phyloP scores from a whole-genome alignment of 2,797 vertebrate species.

The Scolopax rusticola region DNA sequence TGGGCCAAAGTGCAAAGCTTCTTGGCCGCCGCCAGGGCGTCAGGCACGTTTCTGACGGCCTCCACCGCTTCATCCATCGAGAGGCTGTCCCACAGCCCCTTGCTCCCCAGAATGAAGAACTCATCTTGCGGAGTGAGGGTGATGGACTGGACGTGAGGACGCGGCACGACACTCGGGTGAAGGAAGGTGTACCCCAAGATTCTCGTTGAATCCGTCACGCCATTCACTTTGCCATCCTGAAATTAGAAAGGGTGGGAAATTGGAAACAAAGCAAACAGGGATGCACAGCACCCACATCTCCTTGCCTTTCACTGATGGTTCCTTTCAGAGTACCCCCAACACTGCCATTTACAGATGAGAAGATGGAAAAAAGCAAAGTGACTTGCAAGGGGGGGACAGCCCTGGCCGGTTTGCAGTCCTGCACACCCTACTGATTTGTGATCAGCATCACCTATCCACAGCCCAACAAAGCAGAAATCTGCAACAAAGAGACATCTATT shows the following conservation, averaged over 20 bases:
- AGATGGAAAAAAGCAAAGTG: background rate
- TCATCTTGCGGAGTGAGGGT: slow-evolving; percentile 94
- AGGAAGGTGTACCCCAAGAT: slow-evolving; percentile 99
- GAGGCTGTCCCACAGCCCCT: slow-evolving; percentile 93
- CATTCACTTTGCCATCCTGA: slow-evolving; percentile 98
- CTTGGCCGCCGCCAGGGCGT: slow-evolving; percentile 92
- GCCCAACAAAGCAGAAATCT: background rate
- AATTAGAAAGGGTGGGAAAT: background rate
- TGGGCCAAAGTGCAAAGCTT: slow-evolving; percentile 97
- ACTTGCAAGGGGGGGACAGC: background rate
- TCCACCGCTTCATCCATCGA: slow-evolving; percentile 90
- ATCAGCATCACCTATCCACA: slow-evolving; percentile 27
- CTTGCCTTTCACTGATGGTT: background rate
- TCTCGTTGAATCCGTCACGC: slow-evolving; percentile 95
- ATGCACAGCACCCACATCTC: background rate
- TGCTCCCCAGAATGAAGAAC: slow-evolving; percentile 96
- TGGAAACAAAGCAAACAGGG: background rate
- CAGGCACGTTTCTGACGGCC: slow-evolving; percentile 91
- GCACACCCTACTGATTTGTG: background rate
- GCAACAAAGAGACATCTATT: slow-evolving; percentile 40
- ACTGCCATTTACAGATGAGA: background rate
- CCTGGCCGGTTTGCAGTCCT: background rate
- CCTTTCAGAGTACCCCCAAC: background rate
- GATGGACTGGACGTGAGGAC: slow-evolving; percentile 92
- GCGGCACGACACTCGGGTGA: slow-evolving; percentile 94